Evolutionary conservation across 2,797 vertebrate species (phyloP).

Genomic region (Otolemur crassicaudatus): DNA sequence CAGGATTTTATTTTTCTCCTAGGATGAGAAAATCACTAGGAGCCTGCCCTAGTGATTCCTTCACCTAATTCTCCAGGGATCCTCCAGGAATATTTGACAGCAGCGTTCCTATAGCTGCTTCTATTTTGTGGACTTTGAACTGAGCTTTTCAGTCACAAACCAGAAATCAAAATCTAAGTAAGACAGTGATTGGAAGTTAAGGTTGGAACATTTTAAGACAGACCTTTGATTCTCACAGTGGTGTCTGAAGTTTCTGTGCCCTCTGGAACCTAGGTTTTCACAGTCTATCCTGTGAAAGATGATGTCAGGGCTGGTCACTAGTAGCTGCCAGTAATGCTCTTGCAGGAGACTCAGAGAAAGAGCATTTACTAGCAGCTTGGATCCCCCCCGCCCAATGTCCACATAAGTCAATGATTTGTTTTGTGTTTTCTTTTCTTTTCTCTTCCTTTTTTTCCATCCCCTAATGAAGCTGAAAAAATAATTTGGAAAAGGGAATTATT

Average conservation of each 20-base stretch:
- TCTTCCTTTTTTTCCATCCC: not conserved
- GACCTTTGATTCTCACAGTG: not conserved
- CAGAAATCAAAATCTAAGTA: not conserved
- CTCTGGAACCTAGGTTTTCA: accelerated
- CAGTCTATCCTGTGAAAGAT: not conserved
- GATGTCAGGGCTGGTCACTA: constrained; percentile 64
- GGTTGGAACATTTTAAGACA: not conserved
- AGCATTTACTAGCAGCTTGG: not conserved
- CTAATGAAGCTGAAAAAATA: not conserved
- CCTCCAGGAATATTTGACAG: not conserved
- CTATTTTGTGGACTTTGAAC: not conserved
- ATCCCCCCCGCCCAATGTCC: not conserved
- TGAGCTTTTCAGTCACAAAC: not conserved
- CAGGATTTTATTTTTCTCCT: not conserved
- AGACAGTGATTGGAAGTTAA: not conserved
- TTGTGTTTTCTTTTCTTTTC: not conserved
- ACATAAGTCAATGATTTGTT: not conserved
- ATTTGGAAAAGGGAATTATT: not conserved
- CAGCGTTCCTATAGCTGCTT: not conserved
- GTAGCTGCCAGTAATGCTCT: not conserved
- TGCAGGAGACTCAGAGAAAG: not conserved
- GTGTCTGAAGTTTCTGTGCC: not conserved
- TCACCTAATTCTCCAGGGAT: not conserved
- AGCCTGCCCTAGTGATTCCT: not conserved
- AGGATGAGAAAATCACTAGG: not conserved